These are phyloP conservation scores for Paradoxurus hermaphroditus DNA, from an alignment of 2,113 vertebrate species.

Conservation along the genomic window DNA sequence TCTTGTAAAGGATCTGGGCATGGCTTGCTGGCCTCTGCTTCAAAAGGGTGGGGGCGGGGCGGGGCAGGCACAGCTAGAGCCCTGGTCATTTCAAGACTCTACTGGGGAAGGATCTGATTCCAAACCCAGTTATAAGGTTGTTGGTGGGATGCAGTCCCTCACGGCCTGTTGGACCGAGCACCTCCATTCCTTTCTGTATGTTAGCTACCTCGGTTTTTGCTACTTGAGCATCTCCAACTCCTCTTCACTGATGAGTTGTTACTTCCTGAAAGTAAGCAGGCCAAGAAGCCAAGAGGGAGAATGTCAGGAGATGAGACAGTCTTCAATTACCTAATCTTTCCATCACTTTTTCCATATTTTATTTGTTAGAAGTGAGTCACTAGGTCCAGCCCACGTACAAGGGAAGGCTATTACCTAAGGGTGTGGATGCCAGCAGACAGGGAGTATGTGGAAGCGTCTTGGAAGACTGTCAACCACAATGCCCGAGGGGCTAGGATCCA, in stretches of 20 bases:
- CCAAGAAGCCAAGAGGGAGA: background rate
- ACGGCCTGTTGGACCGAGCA: background rate
- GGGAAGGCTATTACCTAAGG: background rate
- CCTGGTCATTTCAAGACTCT: background rate
- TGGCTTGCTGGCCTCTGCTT: background rate
- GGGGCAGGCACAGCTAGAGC: no score
- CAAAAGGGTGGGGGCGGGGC: background rate
- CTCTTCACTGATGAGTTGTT: background rate
- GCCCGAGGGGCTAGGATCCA: background rate
- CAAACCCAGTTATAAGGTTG: background rate
- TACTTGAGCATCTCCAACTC: background rate
- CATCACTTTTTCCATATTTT: background rate
- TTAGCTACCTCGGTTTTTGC: background rate
- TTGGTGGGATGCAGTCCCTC: background rate
- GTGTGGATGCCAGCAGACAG: background rate
- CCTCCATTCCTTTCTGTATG: background rate
- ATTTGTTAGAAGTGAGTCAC: background rate
- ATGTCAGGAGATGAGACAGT: background rate
- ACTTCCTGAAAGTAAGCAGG: background rate
- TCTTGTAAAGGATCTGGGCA: background rate
- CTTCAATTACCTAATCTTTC: background rate
- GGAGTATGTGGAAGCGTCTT: background rate
- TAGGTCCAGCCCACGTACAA: background rate
- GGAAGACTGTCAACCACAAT: background rate
- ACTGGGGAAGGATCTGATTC: background rate